Evolutionary conservation across 1,140 invertebrate species (phyloP), one percentile per base, ranked within the genome.

Genomic region (Trypoxylus dichotomus): DNA sequence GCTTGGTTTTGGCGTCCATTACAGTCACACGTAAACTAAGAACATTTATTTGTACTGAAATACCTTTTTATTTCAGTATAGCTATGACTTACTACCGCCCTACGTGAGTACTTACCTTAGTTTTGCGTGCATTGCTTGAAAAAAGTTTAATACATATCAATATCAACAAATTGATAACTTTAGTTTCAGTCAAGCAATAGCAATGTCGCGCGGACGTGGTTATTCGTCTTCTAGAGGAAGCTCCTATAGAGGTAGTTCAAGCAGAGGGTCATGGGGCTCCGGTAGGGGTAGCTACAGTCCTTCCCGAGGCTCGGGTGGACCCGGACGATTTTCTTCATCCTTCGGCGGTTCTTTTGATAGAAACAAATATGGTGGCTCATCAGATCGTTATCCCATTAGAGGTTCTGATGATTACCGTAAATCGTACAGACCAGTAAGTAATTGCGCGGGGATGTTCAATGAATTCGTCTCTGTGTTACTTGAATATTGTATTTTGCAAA

Each of bases 381-480:
- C 78, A 43, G 81, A 83, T n/a, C 79, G 81, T 32, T 83, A 81
- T 78, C 78, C 79, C 8, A 78, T 80, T 42, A 76, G 79, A 47
- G 75, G 77, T 68, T 42, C 60, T 37, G 83, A 83, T 73, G 84
- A 85, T 68, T 83, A 82, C 54, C 77, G 80, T 37, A 82, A 82
- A 76, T 79, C 84, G 3, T 85, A 84, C 41, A 80, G 82, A 80
- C 68, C 72, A 58, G 84, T 85, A 80, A 83, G 80, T 81, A 74
- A 71, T 2, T 71, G 13, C 3, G 0, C 15, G 8, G 10, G 21
- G 41, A 19, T 41, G 1, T 25, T 42, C 2, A n/a, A 10, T 74
- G 6, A 32, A 41, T 77, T 73, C 47, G 75, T 77, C 77, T 78
- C 71, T 74, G 68, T 80, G 76, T 80, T 77, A 76, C 76, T 73